These are phyloP conservation scores for Aporrectodea caliginosa DNA, from an alignment of 1,140 invertebrate genomes.

Conservation along the genomic window DNA sequence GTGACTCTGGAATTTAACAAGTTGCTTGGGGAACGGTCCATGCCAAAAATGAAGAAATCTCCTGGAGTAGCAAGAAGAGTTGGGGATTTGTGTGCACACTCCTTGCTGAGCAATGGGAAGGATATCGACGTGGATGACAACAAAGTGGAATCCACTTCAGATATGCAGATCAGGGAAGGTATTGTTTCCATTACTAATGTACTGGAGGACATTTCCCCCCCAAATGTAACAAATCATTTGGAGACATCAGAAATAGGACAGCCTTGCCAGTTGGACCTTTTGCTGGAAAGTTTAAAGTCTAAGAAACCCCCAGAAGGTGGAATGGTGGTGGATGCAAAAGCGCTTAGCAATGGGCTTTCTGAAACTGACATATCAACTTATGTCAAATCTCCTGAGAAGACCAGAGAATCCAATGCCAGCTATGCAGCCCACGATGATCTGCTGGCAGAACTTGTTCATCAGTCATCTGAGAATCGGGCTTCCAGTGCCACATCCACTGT, in stretches of 20 bases:
- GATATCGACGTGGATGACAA: background rate
- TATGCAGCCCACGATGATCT: background rate
- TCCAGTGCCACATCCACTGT: background rate
- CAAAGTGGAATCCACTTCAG: too few species aligned
- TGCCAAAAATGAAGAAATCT: slow-evolving; percentile 52
- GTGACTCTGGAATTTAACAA: slow-evolving; percentile 35
- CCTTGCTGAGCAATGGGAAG: background rate
- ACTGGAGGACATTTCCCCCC: background rate
- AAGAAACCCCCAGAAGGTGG: too few species aligned
- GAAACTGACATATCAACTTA: background rate
- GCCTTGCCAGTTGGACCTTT: too few species aligned
- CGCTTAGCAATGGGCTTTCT: background rate
- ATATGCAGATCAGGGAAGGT: background rate
- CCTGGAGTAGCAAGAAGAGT: slow-evolving; percentile 51
- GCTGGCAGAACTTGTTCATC: background rate
- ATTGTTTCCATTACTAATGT: background rate
- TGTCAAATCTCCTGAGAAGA: background rate
- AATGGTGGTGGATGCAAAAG: too few species aligned
- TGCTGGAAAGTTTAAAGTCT: too few species aligned
- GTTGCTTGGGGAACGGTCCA: slow-evolving; percentile 37
- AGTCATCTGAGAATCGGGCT: slow-evolving; percentile 40
- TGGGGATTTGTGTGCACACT: slow-evolving; percentile 28
- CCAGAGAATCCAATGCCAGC: background rate
- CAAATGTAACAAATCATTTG: background rate
- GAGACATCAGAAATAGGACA: background rate